phyloP scores from a whole-genome alignment of 2,888 invertebrate species.

The Malacosoma neustria region DNA sequence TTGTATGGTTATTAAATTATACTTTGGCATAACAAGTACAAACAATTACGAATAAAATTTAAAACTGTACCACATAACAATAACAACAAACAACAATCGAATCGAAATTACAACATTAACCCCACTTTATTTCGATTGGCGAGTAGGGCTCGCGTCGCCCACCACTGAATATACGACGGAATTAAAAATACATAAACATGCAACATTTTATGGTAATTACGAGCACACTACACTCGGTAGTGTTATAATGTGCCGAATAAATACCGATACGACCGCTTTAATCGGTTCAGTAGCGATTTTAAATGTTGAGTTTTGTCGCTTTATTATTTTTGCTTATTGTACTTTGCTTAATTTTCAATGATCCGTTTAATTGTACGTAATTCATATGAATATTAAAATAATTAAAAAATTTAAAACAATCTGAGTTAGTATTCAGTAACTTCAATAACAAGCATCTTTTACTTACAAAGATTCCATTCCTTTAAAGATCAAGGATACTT shows the following conservation, averaged over 20 bases:
- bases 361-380: too few species aligned
- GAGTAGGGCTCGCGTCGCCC: constrained; percentile 35
- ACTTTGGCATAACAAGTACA: too few species aligned
- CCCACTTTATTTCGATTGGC: constrained; percentile 58
- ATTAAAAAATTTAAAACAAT: too few species aligned
- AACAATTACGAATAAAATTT: too few species aligned
- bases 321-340: constrained; percentile 7
- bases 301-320: constrained; percentile 17
- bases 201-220: constrained; percentile 68
- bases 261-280: constrained; percentile 30
- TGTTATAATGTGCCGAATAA: constrained; percentile 50
- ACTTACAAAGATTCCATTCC: too few species aligned
- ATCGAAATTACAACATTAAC: constrained; percentile 31
- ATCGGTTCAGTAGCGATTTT: constrained; percentile 12
- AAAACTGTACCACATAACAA: not conserved
- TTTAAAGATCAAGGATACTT: too few species aligned
- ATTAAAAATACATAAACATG: constrained; percentile 73
- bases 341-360: constrained; percentile 1
- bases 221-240: constrained; percentile 50
- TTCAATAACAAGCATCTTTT: too few species aligned
- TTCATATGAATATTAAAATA: too few species aligned
- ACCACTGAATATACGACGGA: constrained; percentile 46
- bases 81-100: constrained; percentile 4
- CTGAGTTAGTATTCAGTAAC: too few species aligned
- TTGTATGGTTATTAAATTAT: too few species aligned